A percentile compares a stretch with the other conserved stretches of the same genome.
These are phyloP conservation scores for Numenius phaeopus DNA, from an alignment of 2,797 vertebrate genomes.

Conservation along the genomic window DNA sequence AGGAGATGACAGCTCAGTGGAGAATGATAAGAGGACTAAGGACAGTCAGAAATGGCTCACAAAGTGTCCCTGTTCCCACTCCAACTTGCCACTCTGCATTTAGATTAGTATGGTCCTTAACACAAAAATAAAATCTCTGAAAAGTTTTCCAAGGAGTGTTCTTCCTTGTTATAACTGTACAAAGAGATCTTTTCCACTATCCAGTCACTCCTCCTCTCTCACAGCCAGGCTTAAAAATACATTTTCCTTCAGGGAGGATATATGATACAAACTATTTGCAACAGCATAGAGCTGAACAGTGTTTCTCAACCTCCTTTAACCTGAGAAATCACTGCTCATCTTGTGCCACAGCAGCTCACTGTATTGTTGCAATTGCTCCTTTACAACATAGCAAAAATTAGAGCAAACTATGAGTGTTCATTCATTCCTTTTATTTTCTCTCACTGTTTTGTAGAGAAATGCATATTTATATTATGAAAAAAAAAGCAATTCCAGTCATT, in stretches of 20 bases:
- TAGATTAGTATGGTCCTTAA: not conserved
- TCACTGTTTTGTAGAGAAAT: not conserved
- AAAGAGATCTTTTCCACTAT: not conserved
- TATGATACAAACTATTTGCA: not conserved
- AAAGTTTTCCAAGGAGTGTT: not conserved
- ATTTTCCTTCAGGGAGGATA: not conserved
- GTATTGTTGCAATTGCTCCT: not conserved
- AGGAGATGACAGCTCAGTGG: slow-evolving; percentile 12
- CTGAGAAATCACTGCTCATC: not conserved
- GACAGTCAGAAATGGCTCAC: slow-evolving; percentile 14
- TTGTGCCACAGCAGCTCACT: not conserved
- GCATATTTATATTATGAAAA: not conserved
- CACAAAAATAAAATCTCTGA: not conserved
- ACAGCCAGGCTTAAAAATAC: not conserved
- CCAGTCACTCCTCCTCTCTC: not conserved
- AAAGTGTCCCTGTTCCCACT: not conserved
- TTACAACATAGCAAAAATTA: not conserved
- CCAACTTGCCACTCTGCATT: slow-evolving; percentile 22
- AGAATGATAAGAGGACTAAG: not conserved
- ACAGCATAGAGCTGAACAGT: not conserved
- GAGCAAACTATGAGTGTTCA: not conserved
- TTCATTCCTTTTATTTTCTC: not conserved
- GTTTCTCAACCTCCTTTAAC: not conserved
- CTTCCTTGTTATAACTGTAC: not conserved
- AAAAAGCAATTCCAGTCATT: not conserved